Evolutionary conservation across 2,113 vertebrate species (phyloP).

Genomic region (Aptenodytes forsteri): DNA sequence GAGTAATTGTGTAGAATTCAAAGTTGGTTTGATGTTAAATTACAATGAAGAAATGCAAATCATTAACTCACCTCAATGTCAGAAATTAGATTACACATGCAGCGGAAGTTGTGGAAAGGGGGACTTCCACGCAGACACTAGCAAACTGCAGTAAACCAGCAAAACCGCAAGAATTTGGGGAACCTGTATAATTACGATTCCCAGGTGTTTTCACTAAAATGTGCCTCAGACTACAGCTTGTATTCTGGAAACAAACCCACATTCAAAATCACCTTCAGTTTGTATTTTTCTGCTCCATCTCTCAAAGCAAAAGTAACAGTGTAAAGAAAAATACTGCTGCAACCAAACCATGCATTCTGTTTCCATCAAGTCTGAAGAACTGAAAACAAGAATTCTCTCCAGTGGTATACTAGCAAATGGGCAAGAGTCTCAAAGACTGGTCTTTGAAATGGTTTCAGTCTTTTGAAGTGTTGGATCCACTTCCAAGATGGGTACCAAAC

Average conservation of each 20-base stretch:
- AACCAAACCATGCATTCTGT: not conserved
- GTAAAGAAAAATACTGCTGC: not conserved
- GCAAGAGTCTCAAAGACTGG: not conserved
- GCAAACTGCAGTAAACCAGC: not conserved
- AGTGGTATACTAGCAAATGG: accelerated
- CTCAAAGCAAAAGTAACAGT: not conserved
- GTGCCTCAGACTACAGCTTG: not conserved
- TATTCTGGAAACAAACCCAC: not conserved
- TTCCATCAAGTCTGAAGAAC: not conserved
- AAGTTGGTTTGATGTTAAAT: not conserved
- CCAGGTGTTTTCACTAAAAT: not conserved
- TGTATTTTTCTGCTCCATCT: not conserved
- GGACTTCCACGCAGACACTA: not conserved
- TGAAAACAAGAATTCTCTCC: not conserved
- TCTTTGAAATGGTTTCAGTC: not conserved
- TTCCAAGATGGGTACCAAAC: not conserved
- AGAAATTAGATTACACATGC: not conserved
- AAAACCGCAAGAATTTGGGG: not conserved
- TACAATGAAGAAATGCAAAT: not conserved
- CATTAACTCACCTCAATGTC: not conserved
- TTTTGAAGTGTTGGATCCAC: not conserved
- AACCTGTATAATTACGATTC: not conserved
- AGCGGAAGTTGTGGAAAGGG: not conserved
- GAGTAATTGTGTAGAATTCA: not conserved
- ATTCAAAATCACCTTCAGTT: not conserved